Base-by-base conservation (phyloP, 1,140 invertebrate species). In the Nilaparvata lugens region DNA sequence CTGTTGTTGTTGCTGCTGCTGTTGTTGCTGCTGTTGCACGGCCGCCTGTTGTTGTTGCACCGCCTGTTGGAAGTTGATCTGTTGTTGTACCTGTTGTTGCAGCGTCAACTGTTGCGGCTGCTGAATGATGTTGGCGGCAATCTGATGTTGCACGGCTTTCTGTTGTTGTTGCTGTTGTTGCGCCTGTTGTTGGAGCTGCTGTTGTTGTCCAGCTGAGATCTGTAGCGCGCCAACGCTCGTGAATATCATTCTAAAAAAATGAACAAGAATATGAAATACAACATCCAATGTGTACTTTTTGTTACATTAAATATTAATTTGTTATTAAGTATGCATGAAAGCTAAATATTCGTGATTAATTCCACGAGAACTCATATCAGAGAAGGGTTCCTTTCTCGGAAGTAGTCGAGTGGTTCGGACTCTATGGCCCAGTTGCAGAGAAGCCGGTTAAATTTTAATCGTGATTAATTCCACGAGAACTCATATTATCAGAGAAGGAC, bases 21-120 rank as follows among this genome's bases (percentile, higher is more conserved):
- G 81, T 67, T 40, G 74, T 76, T 65, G 73, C 67, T 65, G 73
- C 70, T 58, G 76, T 64, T 71, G 66, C 51, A 69, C 59, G 75
- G 62, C 2, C 72, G 73, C 31, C 53, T 62, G 66, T 4, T 65
- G 66, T 18, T 64, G 69, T 40, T 74, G 67, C 42, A 73, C 74
- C 4, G 67, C 66, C 9, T 66, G 66, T 18, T 66, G 38, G 4
- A 18, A 57, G 19, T 60, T 48, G 23, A 48, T 24, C 48, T 54
- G 59, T 28, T 61, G 66, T 38, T 65, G 68, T 2, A 69, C 60
- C 35, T 66, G 69, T 28, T 71, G 68, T 45, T 67, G 70, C 45
- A 67, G 70, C 51, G 67, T 69, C 48, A 68, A 70, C 65, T 63
- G 67, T 48, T 67, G 68, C 21, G 67, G 73, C 31, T 60, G 71